Evolutionary conservation across 2,113 vertebrate genomes (phyloP).

Genomic region (Marmota flaviventris): DNA sequence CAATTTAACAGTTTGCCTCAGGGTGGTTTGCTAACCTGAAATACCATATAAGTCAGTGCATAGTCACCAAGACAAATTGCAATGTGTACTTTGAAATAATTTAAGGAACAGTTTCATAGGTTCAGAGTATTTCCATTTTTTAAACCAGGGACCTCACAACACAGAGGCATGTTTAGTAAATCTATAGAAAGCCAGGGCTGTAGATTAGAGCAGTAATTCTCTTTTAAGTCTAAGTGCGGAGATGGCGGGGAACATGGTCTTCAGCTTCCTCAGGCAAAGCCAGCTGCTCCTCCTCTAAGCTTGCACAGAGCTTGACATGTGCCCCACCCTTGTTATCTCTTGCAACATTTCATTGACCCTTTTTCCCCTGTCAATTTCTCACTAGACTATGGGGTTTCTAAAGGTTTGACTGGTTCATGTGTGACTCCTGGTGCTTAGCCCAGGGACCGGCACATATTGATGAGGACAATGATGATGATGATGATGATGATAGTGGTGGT

Average conservation of each 20-base stretch:
- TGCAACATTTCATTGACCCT: not conserved
- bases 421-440: not conserved
- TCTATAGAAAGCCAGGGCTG: not conserved
- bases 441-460: not conserved
- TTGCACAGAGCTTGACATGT: not conserved
- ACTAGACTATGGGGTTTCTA: not conserved
- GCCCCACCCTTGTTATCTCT: not conserved
- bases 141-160: not conserved
- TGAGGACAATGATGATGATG: not conserved
- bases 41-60: not conserved
- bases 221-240: not conserved
- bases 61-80: not conserved
- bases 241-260: not conserved
- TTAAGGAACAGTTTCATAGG: not conserved
- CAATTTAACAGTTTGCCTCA: not conserved
- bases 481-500: too few species aligned
- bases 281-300: not conserved
- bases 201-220: not conserved
- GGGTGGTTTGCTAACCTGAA: not conserved
- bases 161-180: constrained; percentile 15
- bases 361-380: not conserved
- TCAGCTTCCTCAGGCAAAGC: not conserved
- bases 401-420: not conserved
- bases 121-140: not conserved
- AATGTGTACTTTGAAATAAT: not conserved